Percentiles rank a stretch among this genome's conserved stretches.
phyloP scores from a whole-genome alignment of 2,113 vertebrate species.

The Heloderma charlesbogerti region DNA sequence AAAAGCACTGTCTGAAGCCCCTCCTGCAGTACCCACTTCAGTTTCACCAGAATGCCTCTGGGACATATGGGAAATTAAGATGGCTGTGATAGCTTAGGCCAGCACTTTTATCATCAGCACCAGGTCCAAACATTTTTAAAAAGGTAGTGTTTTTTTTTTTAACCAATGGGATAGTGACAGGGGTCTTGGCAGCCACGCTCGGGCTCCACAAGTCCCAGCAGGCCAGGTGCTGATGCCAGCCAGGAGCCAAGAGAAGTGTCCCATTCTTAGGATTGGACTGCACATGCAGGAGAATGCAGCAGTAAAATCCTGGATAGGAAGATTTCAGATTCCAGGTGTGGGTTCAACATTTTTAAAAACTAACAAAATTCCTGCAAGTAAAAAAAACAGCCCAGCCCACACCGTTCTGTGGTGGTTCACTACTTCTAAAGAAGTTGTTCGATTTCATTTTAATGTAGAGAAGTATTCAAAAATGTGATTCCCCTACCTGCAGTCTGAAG shows the following conservation, averaged over 20 bases:
- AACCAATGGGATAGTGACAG: too few relatives aligned
- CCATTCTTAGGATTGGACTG: neutral
- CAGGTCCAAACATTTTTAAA: neutral
- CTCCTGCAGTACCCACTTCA: neutral
- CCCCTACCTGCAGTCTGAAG: too few relatives aligned
- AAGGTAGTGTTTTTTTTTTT: too few relatives aligned
- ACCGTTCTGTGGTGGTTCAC: neutral
- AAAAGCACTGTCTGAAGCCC: too few relatives aligned
- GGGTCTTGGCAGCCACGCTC: neutral
- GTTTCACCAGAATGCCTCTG: neutral
- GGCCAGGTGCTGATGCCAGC: neutral
- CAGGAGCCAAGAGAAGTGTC: neutral
- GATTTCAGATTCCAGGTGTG: neutral
- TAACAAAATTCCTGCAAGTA: neutral
- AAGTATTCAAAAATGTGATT: too few relatives aligned
- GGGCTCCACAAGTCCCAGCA: neutral
- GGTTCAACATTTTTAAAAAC: neutral
- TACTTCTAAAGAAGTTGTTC: neutral
- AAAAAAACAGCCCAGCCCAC: too few relatives aligned
- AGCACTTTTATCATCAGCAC: neutral
- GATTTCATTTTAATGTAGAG: too few relatives aligned
- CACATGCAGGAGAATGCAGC: neutral
- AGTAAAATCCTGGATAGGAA: neutral
- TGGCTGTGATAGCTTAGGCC: too few relatives aligned
- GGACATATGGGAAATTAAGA: neutral